Evolutionary conservation across 2,113 vertebrate genomes (phyloP).

Genomic region (Lethenteron reissneri): DNA sequence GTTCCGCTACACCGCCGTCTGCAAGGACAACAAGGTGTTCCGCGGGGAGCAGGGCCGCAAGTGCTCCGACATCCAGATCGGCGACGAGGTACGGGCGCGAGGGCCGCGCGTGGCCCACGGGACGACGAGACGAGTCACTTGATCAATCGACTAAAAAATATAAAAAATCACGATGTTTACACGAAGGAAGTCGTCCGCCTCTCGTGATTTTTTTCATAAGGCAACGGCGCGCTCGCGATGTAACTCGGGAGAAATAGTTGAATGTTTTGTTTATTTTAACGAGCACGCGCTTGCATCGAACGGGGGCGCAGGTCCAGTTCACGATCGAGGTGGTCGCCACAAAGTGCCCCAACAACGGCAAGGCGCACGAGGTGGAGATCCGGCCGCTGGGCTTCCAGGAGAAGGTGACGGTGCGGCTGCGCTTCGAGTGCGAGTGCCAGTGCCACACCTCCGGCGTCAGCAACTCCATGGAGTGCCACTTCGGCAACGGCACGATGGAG

Average conservation of each 20-base stretch:
- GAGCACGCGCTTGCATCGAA: too few relatives aligned
- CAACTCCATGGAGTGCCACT: constrained; percentile 12
- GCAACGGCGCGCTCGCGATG: too few relatives aligned
- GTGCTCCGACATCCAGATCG: constrained; percentile 21
- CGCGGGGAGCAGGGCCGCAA: constrained; percentile 13
- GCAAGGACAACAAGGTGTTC: constrained; percentile 12
- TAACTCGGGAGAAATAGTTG: too few relatives aligned
- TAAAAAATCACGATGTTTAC: too few relatives aligned
- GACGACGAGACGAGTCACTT: too few relatives aligned
- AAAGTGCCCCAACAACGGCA: background rate
- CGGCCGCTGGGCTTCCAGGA: constrained; percentile 55
- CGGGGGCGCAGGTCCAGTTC: background rate
- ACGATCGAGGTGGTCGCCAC: background rate
- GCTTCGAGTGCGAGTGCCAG: constrained; percentile 37
- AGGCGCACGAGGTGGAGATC: constrained; percentile 28
- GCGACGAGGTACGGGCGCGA: constrained; percentile 20
- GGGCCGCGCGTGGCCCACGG: too few relatives aligned
- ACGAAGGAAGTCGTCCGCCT: too few relatives aligned
- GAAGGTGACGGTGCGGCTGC: constrained; percentile 31
- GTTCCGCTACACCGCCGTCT: constrained; percentile 24
- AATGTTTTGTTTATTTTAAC: too few relatives aligned
- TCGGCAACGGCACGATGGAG: constrained; percentile 19
- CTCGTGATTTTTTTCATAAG: too few relatives aligned
- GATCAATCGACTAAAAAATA: too few relatives aligned
- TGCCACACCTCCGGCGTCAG: constrained; percentile 20